These are phyloP conservation scores for Drosophila pruinosa DNA, from an alignment of 1,140 invertebrate genomes.

Conservation along the genomic window DNA sequence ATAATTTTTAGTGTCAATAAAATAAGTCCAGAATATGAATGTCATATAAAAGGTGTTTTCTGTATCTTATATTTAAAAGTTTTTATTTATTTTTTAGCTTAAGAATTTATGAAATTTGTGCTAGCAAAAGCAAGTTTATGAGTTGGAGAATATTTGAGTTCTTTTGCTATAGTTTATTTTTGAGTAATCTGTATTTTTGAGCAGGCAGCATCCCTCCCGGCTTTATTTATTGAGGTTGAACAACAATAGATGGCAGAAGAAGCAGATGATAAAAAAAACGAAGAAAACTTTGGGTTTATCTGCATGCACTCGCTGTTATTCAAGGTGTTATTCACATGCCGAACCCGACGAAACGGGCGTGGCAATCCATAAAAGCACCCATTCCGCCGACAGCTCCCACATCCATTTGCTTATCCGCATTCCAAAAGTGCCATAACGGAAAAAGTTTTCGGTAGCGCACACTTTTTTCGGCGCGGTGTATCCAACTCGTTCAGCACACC, in stretches of 20 bases:
- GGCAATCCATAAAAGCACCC: slow-evolving; percentile 36
- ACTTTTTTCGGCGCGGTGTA: slow-evolving; percentile 41
- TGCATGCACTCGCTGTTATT: slow-evolving; percentile 7
- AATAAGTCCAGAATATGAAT: no score
- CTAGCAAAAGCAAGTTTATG: no score
- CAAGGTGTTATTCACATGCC: slow-evolving; percentile 10
- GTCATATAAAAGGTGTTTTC: no score
- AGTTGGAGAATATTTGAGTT: no score
- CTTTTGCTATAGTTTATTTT: neutral
- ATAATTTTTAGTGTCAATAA: no score
- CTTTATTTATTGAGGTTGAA: neutral
- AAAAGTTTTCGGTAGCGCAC: slow-evolving; percentile 39
- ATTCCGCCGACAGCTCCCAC: neutral
- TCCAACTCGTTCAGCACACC: slow-evolving; percentile 18
- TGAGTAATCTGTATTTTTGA: slow-evolving; percentile 3
- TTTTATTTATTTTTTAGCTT: no score
- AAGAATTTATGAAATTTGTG: no score
- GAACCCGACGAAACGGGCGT: neutral
- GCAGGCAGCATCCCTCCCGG: neutral
- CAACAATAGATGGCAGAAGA: neutral
- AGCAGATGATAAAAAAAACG: neutral
- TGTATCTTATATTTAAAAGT: no score
- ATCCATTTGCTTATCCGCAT: slow-evolving; percentile 32
- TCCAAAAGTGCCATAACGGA: slow-evolving; percentile 44
- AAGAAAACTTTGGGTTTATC: slow-evolving; percentile 12